Evolutionary conservation across 2,113 vertebrate genomes (phyloP), one percentile per base, ranked within the genome.

Genomic region (Chauna torquata): DNA sequence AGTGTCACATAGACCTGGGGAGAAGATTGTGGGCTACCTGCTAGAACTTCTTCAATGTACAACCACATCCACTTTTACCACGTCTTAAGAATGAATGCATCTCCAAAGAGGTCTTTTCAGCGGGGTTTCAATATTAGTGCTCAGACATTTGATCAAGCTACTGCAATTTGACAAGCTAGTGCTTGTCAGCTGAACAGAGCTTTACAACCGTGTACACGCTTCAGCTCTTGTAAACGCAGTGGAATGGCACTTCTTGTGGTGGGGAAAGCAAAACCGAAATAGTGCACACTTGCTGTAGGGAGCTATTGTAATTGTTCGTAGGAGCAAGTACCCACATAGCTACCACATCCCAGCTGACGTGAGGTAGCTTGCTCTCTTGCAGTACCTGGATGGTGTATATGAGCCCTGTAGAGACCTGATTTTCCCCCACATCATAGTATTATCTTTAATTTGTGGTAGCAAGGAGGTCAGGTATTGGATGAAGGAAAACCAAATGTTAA

Each of bases 241-340:
- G 2, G 84, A 49, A 36, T 45, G 34, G 66, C 62, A 20, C 85
- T 75, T 40, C 47, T 61, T 18, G 44, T 82, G 50, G 70, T 38
- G 82, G 52, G 70, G 52, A 91, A 57, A 80, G 78, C 81, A 82
- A 55, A 69, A 28, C 65, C 65, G 84, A 82, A 93, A 84, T 14
- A 75, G 72, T 8, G 2, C 64, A 30, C 23, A 34, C 86, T 28
- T 82, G 86, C 88, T 94, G 58, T 61, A 82, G 70, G 92, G 89
- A 96, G 61, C 84, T 59, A n/a, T 87, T 87, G 89, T 65, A 88
- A 18, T 8, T 75, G 86, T 91, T 61, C 90, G 87, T 82, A 95
- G 85, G 78, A 91, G 93, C 93, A 85, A 93, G 91, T 70, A 70
- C 58, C 17, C 4, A 0, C 36, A 12, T 78, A 82, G 75, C 89